phyloP scores from a whole-genome alignment of 2,888 invertebrate genomes.

The Gonocerus acuteangulatus region DNA sequence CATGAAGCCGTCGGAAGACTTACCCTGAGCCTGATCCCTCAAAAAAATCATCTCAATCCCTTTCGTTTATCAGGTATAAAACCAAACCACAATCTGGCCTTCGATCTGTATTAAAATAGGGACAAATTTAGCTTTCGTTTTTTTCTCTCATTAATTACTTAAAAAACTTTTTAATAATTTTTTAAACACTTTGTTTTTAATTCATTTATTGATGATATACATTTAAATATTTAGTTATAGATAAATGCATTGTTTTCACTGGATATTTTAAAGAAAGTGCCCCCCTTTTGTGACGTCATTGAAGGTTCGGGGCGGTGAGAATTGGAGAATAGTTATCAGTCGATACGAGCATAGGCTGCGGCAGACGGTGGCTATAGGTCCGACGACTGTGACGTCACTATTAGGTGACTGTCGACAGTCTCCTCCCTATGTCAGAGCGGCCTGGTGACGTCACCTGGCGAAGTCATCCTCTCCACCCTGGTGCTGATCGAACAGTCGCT shows the following conservation, averaged over 20 bases:
- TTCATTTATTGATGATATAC: constrained; percentile 16
- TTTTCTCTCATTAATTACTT: neutral
- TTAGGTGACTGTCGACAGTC: constrained; percentile 39
- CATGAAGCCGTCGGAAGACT: too few species aligned
- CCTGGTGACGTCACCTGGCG: constrained; percentile 33
- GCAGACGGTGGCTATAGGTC: constrained; percentile 35
- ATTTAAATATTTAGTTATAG: constrained; percentile 5
- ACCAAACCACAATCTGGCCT: too few species aligned
- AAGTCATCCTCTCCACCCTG: constrained; percentile 56
- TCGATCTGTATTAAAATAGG: too few species aligned
- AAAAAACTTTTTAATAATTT: neutral
- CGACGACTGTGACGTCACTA: constrained; percentile 39
- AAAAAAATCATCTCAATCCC: too few species aligned
- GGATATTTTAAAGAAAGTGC: constrained; percentile 11
- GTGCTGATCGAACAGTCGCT: constrained; percentile 60
- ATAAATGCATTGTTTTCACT: constrained; percentile 24
- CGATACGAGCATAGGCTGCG: neutral
- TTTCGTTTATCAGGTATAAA: too few species aligned
- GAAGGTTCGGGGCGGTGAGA: neutral
- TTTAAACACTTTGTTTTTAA: neutral
- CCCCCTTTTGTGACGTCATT: neutral
- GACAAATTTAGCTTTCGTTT: neutral
- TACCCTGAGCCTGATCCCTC: too few species aligned
- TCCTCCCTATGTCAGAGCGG: constrained; percentile 40
- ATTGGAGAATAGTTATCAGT: too few species aligned